A percentile compares a stretch with the other conserved stretches of the same genome.
These are phyloP conservation scores for Megaustenia siamemsis DNA, from an alignment of 2,888 invertebrate genomes.

Conservation along the genomic window DNA sequence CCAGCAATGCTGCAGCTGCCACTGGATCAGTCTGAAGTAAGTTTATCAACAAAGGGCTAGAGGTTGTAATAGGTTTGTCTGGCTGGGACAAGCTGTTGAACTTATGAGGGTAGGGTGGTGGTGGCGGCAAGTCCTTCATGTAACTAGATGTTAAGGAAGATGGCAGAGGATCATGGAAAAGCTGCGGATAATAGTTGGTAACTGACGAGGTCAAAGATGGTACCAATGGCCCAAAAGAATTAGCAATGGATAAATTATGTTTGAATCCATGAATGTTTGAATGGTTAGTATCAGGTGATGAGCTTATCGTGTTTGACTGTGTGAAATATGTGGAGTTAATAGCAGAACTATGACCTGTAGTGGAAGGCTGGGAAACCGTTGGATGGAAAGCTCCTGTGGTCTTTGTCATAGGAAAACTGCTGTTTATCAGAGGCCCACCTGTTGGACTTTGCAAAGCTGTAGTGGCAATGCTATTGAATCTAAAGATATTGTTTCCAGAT, in stretches of 20 bases:
- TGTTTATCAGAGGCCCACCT: conserved; percentile 37
- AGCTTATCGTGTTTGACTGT: conserved; percentile 40
- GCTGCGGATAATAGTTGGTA: conserved; percentile 13
- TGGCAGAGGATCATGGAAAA: conserved; percentile 46
- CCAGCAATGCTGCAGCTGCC: conserved; percentile 56
- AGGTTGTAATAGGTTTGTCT: conserved; percentile 80
- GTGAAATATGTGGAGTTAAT: conserved; percentile 1
- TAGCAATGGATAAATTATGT: conserved; percentile 32
- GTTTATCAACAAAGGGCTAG: conserved; percentile 93
- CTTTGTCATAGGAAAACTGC: conserved; percentile 42
- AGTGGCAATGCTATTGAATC: conserved; percentile 10
- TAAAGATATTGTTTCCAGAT: conserved; percentile 7
- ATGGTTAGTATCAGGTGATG: background rate
- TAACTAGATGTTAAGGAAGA: conserved; percentile 37
- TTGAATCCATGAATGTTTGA: background rate
- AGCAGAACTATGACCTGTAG: conserved; percentile 29
- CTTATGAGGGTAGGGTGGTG: conserved; percentile 70
- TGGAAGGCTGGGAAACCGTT: conserved; percentile 20
- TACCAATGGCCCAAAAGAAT: conserved; percentile 55
- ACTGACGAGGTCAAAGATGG: background rate
- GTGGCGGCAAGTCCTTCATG: conserved; percentile 66
- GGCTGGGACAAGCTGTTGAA: conserved; percentile 67
- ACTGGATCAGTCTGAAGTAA: conserved; percentile 89
- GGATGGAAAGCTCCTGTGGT: conserved; percentile 42
- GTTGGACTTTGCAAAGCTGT: conserved; percentile 8